Base-by-base conservation (phyloP, 2,888 invertebrate genomes). In the Caenorhabditis zanzibari region DNA sequence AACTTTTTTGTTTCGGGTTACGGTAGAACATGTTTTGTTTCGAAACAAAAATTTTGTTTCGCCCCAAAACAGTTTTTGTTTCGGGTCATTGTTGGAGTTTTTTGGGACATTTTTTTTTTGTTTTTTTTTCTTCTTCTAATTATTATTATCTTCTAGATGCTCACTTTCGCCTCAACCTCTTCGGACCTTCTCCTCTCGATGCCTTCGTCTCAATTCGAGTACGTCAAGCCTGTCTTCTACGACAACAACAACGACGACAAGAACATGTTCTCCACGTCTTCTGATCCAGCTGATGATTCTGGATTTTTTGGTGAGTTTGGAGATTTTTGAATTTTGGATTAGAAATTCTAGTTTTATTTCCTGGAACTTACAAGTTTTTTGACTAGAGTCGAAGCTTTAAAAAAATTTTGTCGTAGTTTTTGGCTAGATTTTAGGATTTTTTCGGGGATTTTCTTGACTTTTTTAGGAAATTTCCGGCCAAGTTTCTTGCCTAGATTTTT, bases 111-210 rank as follows among this genome's bases (percentile, higher is more conserved):
- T 35, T 14, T 24, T 49, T 49, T 9, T n/a, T 66, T 22, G 3
- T 35, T 5, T 35, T 22, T 24, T 72, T 16, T 32, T 10, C 35
- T 44, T 10, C 58, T 58, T 19, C 5, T 1, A 49, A 49, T 56
- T 56, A 26, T 49, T 44, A 22, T 19, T 58, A 12, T 24, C 32
- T 73, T 82, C 35, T 52, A 82, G 82, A 82, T 82, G 82, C 77
- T 82, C 74, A 73, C 82, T 41, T 66, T 82, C 69, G 64, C 73
- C 49, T 69, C 73, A 66, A 72, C 79, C 35, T 82, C 82, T 22
- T 68, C 75, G 44, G 66, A 58, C 44, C 41, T 63, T 28, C 44
- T 41, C 24, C 26, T 72, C 35, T 44, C 71, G 38, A 63, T 49
- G 49, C 52, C 59, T n/a, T 28, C 44, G 35, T 52, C 56, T 19